Evolutionary conservation across 2,797 vertebrate species (phyloP), one percentile per base, ranked within the genome.

Genomic region (Periophthalmus magnuspinnatus): DNA sequence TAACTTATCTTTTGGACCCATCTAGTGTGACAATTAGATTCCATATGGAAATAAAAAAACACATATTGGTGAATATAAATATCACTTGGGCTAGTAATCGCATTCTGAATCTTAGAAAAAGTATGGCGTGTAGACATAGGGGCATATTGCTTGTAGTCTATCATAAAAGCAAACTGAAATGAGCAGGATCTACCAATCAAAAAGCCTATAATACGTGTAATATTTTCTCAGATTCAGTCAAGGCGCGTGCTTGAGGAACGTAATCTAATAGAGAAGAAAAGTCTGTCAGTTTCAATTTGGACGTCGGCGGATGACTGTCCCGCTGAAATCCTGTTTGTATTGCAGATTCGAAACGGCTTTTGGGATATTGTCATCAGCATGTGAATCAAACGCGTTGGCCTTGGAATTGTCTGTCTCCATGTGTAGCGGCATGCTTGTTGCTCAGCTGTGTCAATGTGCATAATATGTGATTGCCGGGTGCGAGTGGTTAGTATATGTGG

Each of bases 391-490:
- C 50, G 76, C 50, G 45, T 76, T 68, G 36, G 70, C 65, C 76
- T 60, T 65, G 33, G 47, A 77, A 73, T 81, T 71, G 38, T 77
- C 60, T 47, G 67, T 80, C 77, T 75, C 60, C 7, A 22, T 83
- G 70, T 82, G 78, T 36, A 77, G 70, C 38, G 68, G 76, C 77
- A 56, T 73, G 81, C 81, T 86, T 89, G 88, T 80, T 89, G 84
- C 80, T 82, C 81, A 75, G 82, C 72, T 85, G 81, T 82, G 79
- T 85, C 84, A 75, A 38, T 77, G 76, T 84, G 82, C 80, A 73
- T 66, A 77, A 74, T 72, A 73, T 70, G 87, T 73, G 81, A 86
- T 77, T 83, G 76, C n/a, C 70, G 66, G 67, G 68, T 38, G 58
- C 73, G 64, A 41, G 52, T 67, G 61, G 70, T 70, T 72, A 70